These are phyloP conservation scores for Ornithoptera alexandrae DNA, from an alignment of 2,888 invertebrate species.

Conservation along the genomic window DNA sequence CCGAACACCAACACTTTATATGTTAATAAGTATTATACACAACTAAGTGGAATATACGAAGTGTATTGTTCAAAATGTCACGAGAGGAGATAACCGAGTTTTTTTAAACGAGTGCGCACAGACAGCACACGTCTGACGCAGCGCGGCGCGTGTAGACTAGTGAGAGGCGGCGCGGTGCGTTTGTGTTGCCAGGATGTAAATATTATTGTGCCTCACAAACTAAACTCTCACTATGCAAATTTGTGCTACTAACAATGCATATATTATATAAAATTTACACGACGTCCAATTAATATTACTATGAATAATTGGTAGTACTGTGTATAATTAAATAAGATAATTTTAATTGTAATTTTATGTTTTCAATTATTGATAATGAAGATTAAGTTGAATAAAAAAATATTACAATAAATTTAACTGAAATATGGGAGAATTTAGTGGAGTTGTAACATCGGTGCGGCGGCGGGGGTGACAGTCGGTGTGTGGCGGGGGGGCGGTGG, in stretches of 20 bases:
- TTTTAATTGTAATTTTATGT: too few relatives aligned
- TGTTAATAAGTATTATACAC: constrained; percentile 37
- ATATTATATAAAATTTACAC: too few relatives aligned
- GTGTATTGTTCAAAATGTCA: constrained; percentile 39
- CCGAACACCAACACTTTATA: constrained; percentile 46
- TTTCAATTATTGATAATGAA: too few relatives aligned
- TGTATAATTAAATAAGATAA: too few relatives aligned
- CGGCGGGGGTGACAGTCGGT: too few relatives aligned
- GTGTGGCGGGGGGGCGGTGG: constrained; percentile 13
- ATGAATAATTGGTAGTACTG: too few relatives aligned
- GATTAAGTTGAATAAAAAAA: too few relatives aligned
- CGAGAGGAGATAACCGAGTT: constrained; percentile 40
- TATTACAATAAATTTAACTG: constrained; percentile 9
- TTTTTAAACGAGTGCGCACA: constrained; percentile 30
- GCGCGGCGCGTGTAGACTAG: constrained; percentile 47
- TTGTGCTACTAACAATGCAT: background rate
- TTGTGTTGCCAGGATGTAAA: constrained; percentile 33
- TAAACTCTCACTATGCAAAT: constrained; percentile 6
- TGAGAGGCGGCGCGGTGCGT: constrained; percentile 41
- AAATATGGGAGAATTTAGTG: constrained; percentile 37
- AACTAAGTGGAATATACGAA: constrained; percentile 12
- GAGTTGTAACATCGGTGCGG: constrained; percentile 36
- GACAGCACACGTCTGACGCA: constrained; percentile 37
- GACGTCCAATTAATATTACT: too few relatives aligned
- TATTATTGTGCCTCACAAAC: constrained; percentile 22